Conservation (phyloP, 2,113 vertebrate genomes). For the Spermophilus dauricus region DNA sequence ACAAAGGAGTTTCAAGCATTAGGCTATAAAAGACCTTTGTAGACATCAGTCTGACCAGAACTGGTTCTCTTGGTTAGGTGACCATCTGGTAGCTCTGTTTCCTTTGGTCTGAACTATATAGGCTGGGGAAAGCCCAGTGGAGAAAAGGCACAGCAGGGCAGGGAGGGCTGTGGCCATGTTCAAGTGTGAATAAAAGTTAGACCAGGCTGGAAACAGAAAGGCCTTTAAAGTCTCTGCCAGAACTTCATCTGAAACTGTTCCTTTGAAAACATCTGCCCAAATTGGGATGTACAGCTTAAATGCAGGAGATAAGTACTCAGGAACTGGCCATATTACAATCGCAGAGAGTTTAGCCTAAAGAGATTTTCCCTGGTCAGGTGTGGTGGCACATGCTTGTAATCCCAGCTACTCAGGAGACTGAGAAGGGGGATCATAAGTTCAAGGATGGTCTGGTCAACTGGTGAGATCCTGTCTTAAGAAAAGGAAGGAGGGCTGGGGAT, state of each 20-base stretch:
- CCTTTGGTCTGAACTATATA: not conserved
- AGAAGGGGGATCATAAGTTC: not conserved
- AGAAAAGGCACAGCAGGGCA: not conserved
- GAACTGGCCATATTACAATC: not conserved
- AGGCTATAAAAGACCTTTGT: not conserved
- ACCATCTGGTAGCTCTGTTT: not conserved
- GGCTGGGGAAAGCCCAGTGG: not conserved
- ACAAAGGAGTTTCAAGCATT: not conserved
- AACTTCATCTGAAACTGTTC: conserved; percentile 38
- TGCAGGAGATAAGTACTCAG: not conserved
- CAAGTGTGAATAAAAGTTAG: not conserved
- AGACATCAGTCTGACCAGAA: not conserved
- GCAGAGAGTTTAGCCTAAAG: not conserved
- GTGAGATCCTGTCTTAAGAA: not conserved
- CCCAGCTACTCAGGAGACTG: not conserved
- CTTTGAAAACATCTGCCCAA: not conserved
- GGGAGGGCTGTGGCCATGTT: not conserved
- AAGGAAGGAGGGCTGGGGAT: not conserved
- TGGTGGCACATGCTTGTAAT: not conserved
- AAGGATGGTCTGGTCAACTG: not conserved
- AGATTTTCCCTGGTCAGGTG: not conserved
- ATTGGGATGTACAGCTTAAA: not conserved
- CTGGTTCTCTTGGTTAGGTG: not conserved
- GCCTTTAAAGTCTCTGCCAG: not conserved
- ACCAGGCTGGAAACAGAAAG: not conserved